Evolutionary conservation across 2,888 invertebrate species (phyloP).

Genomic region (Hylaea fasciaria): DNA sequence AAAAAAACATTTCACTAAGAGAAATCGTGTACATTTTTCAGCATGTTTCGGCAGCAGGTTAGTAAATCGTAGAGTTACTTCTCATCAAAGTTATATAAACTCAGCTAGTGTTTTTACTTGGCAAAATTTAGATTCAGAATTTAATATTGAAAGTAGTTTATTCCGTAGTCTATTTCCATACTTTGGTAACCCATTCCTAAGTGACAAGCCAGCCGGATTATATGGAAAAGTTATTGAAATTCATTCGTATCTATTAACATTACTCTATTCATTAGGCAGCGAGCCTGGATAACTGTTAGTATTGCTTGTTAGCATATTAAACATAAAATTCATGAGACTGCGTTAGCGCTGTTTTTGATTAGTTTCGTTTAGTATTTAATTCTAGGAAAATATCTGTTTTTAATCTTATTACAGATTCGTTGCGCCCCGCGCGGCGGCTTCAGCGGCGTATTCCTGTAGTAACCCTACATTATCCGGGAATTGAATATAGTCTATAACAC

Average conservation of each 20-base stretch:
- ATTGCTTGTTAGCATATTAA: constrained; percentile 20
- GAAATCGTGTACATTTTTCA: too few species aligned
- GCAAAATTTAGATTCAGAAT: too few species aligned
- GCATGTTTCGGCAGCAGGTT: too few species aligned
- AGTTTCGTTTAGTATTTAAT: constrained; percentile 1
- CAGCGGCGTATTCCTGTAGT: neutral
- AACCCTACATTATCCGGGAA: too few species aligned
- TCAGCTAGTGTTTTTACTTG: too few species aligned
- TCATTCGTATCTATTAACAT: constrained; percentile 48
- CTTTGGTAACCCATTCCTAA: neutral
- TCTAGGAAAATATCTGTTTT: neutral
- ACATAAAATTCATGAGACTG: constrained; percentile 1
- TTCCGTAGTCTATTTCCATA: constrained; percentile 13
- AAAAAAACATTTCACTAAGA: too few species aligned
- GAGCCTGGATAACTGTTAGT: constrained; percentile 38
- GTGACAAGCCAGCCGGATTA: constrained; percentile 35
- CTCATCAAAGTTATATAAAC: too few species aligned
- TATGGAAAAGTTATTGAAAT: constrained; percentile 53
- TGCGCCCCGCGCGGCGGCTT: too few species aligned
- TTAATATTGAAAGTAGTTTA: neutral
- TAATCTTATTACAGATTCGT: neutral
- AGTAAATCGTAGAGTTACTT: too few species aligned
- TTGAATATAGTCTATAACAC: too few species aligned
- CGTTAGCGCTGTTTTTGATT: constrained; percentile 6
- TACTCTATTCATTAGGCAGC: constrained; percentile 43